Conservation (phyloP, 2,113 vertebrate genomes). For the Neopipo cinnamomea region DNA sequence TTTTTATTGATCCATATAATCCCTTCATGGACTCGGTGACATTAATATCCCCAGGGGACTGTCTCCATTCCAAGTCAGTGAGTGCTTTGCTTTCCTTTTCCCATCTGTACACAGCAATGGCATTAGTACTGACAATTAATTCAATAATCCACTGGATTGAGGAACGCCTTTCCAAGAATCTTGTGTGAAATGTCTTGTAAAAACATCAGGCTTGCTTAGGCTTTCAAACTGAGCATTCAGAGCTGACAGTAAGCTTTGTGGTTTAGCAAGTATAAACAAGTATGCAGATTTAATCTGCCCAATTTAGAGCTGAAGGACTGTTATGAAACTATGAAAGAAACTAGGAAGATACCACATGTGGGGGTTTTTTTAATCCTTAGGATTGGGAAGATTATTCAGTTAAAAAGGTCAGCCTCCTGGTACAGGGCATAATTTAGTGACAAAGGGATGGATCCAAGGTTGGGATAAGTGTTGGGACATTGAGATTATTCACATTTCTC, state of each 20-base stretch:
- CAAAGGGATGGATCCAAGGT: background rate
- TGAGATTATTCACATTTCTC: background rate
- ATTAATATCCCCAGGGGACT: constrained; percentile 48
- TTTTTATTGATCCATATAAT: constrained; percentile 60
- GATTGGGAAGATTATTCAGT: background rate
- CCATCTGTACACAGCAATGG: background rate
- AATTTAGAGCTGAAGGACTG: background rate
- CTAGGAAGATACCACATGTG: background rate
- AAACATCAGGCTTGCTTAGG: background rate
- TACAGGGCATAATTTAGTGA: background rate
- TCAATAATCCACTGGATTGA: constrained; percentile 13
- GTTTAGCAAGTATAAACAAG: background rate
- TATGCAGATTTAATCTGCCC: background rate
- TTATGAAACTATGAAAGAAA: background rate
- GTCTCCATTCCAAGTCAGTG: constrained; percentile 20
- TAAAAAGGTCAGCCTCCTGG: background rate
- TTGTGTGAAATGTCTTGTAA: background rate
- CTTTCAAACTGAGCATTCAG: background rate
- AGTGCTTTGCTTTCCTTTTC: constrained; percentile 23
- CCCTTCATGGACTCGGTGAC: constrained; percentile 37
- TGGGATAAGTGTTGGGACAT: background rate
- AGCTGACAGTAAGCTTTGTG: background rate
- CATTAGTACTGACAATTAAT: constrained; percentile 39
- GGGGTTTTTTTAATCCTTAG: background rate
- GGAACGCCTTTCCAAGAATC: constrained; percentile 30